phyloP scores from a whole-genome alignment of 1,140 invertebrate species.

The Drosophila insularis region DNA sequence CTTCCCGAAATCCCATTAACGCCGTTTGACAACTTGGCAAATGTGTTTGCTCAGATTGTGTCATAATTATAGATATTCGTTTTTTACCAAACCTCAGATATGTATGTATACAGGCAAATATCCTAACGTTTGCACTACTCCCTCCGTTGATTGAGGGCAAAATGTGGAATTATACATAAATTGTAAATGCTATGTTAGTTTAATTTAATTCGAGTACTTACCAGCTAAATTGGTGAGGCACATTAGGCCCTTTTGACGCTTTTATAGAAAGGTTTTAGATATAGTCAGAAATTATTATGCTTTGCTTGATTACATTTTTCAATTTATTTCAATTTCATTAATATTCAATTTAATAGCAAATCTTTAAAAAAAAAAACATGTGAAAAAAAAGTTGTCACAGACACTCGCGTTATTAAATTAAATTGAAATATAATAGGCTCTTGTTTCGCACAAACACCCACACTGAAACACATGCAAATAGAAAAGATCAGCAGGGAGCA shows the following conservation, averaged over 20 bases:
- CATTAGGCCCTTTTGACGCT: neutral
- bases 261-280: constrained; percentile 21
- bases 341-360: neutral
- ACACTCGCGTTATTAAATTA: neutral
- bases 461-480: neutral
- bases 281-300: neutral
- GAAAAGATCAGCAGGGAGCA: neutral
- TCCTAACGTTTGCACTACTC: constrained; percentile 11
- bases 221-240: constrained; percentile 10
- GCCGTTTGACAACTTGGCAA: constrained; percentile 64
- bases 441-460: neutral
- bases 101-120: neutral
- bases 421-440: neutral
- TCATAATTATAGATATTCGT: constrained; percentile 52
- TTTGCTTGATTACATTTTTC: constrained; percentile 2
- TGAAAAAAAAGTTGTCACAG: constrained; percentile 6
- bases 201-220: constrained; percentile 17
- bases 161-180: constrained; percentile 39
- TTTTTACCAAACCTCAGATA: neutral
- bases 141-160: neutral
- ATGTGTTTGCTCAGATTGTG: constrained; percentile 60
- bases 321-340: constrained; percentile 7
- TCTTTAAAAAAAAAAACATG: constrained; percentile 11
- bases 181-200: constrained; percentile 64
- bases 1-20: constrained; percentile 45